A percentile compares a stretch with the other conserved stretches of the same genome.
These are phyloP conservation scores for Prunella himalayana DNA, from an alignment of 2,113 vertebrate genomes.

Conservation along the genomic window DNA sequence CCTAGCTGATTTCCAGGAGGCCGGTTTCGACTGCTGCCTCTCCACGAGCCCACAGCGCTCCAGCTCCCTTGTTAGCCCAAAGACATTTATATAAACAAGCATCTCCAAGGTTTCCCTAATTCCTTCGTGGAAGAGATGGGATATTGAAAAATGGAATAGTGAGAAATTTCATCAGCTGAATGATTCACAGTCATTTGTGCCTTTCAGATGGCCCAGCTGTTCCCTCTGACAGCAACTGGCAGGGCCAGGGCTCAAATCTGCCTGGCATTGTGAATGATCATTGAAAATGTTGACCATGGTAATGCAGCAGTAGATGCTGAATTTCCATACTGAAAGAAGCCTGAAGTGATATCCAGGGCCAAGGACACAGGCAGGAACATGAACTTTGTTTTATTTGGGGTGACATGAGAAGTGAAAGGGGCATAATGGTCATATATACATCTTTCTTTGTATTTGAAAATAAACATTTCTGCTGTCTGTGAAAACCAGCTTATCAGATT, in stretches of 20 bases:
- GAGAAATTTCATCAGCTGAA: background rate
- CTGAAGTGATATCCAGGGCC: background rate
- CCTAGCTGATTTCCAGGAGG: conserved; percentile 47
- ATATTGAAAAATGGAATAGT: background rate
- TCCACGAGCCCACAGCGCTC: background rate
- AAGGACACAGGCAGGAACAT: background rate
- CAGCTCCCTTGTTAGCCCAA: background rate
- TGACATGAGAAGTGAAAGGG: background rate
- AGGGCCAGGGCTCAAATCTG: background rate
- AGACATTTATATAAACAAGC: background rate
- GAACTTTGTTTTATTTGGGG: background rate
- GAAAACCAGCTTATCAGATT: background rate
- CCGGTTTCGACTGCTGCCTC: conserved; percentile 10
- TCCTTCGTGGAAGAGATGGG: background rate
- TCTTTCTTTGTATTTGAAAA: background rate
- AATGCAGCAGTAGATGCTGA: background rate
- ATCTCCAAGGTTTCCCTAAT: background rate
- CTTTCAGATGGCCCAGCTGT: background rate
- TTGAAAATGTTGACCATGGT: background rate
- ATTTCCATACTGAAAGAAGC: background rate
- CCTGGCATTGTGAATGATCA: background rate
- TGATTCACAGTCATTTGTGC: background rate
- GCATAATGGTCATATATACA: background rate
- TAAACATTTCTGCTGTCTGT: background rate
- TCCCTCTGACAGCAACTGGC: background rate